A percentile compares a stretch with the other conserved stretches of the same genome.
phyloP scores from a whole-genome alignment of 2,888 invertebrate species.

The Agriotes lineatus region DNA sequence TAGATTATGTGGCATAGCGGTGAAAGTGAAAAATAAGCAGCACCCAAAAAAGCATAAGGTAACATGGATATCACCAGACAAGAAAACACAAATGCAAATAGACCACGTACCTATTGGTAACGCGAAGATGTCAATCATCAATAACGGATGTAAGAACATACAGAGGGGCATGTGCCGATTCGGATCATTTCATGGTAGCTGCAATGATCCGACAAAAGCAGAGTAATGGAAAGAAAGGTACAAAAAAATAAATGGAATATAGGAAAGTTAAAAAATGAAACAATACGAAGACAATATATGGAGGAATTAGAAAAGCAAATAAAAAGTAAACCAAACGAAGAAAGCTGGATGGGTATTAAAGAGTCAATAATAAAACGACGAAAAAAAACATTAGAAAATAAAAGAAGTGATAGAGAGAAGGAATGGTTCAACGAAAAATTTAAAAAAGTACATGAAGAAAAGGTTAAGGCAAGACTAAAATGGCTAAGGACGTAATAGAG shows the following conservation, averaged over 20 bases:
- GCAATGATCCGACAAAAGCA: too few relatives aligned
- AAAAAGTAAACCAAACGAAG: neutral
- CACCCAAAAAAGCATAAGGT: constrained; percentile 36
- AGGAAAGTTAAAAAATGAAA: constrained; percentile 5
- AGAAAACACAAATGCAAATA: too few relatives aligned
- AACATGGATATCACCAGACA: constrained; percentile 30
- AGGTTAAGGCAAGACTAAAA: constrained; percentile 21
- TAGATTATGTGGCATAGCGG: too few relatives aligned
- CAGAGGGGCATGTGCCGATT: constrained; percentile 23
- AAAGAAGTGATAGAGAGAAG: neutral
- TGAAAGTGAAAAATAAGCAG: too few relatives aligned
- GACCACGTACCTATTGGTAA: too few relatives aligned
- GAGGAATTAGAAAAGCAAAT: constrained; percentile 10
- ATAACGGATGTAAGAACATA: constrained; percentile 29
- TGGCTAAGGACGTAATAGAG: constrained; percentile 13
- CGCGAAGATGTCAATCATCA: neutral
- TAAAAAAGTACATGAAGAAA: too few relatives aligned
- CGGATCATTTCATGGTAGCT: too few relatives aligned
- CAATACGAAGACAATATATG: constrained; percentile 1
- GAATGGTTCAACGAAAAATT: too few relatives aligned
- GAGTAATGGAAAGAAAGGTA: too few relatives aligned
- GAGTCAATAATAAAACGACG: too few relatives aligned
- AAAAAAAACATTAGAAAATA: too few relatives aligned
- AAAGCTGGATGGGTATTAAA: neutral
- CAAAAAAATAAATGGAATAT: too few relatives aligned